A percentile compares a stretch with the other conserved stretches of the same genome.
phyloP scores from a whole-genome alignment of 2,888 invertebrate genomes.

The Cepaea hortensis region DNA sequence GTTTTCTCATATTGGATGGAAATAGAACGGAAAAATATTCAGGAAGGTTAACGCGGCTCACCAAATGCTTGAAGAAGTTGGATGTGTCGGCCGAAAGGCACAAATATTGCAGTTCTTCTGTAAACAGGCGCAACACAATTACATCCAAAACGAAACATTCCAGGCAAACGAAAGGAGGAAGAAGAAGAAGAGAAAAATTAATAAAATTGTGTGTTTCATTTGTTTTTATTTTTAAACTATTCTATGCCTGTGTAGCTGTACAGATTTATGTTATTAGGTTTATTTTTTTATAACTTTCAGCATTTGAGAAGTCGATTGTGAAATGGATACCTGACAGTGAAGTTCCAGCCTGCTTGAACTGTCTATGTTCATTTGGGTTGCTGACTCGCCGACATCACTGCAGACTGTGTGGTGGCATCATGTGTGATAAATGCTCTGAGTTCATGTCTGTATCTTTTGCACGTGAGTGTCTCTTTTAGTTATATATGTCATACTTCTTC shows the following conservation, averaged over 20 bases:
- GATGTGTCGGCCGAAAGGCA: too few species aligned
- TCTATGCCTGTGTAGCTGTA: neutral
- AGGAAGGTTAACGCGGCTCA: too few species aligned
- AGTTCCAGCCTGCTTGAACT: conserved; percentile 92
- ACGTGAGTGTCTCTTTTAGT: conserved; percentile 66
- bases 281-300: conserved; percentile 72
- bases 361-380: conserved; percentile 89
- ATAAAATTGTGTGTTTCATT: too few species aligned
- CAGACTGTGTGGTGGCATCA: conserved; percentile 91
- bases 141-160: too few species aligned
- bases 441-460: conserved; percentile 88
- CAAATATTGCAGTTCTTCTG: too few species aligned
- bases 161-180: too few species aligned
- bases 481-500: neutral
- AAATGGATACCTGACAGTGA: conserved; percentile 95
- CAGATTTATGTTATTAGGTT: neutral
- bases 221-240: too few species aligned
- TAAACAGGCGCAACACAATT: too few species aligned
- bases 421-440: conserved; percentile 93
- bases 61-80: too few species aligned
- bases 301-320: conserved; percentile 84
- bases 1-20: too few species aligned
- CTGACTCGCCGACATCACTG: conserved; percentile 96
- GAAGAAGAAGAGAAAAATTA: too few species aligned
- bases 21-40: too few species aligned